phyloP scores from a whole-genome alignment of 2,888 invertebrate species.

The Agonopterix heracliana region DNA sequence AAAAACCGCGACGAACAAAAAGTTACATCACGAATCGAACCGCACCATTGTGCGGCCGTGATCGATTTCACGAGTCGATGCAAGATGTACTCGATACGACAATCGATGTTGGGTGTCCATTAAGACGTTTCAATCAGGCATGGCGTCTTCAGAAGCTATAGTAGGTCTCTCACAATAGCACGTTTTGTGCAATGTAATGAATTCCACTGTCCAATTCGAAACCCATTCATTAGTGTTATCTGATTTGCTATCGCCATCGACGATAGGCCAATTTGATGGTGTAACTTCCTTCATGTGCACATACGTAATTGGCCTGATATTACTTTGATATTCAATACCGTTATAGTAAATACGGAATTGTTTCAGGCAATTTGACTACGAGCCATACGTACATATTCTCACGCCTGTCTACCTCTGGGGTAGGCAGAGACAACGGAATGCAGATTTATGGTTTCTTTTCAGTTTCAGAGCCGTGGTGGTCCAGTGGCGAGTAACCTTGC shows the following conservation, averaged over 20 bases:
- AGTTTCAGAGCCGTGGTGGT: too few relatives aligned
- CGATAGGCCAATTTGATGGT: slow-evolving; percentile 3
- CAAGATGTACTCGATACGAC: slow-evolving; percentile 33
- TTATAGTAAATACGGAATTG: too few relatives aligned
- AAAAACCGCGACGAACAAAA: slow-evolving; percentile 34
- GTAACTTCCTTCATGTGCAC: slow-evolving; percentile 6
- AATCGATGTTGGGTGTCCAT: slow-evolving; percentile 31
- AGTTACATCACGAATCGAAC: slow-evolving; percentile 43
- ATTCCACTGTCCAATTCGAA: slow-evolving; percentile 26
- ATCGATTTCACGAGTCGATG: slow-evolving; percentile 47
- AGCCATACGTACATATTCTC: too few relatives aligned
- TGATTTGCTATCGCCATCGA: slow-evolving; percentile 22
- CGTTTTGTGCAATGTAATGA: slow-evolving; percentile 42
- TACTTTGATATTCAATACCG: too few relatives aligned
- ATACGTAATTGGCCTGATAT: slow-evolving; percentile 1
- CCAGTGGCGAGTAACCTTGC: too few relatives aligned
- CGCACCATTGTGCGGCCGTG: slow-evolving; percentile 33
- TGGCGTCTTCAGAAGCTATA: slow-evolving; percentile 28
- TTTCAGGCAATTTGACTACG: too few relatives aligned
- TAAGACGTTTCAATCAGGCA: slow-evolving; percentile 7
- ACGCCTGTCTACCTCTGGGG: too few relatives aligned
- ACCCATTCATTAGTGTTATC: slow-evolving; percentile 22
- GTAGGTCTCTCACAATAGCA: slow-evolving; percentile 28
- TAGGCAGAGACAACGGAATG: too few relatives aligned
- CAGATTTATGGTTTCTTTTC: too few relatives aligned